These are phyloP conservation scores for Rhabditophanes sp. DNA, from an alignment of 2,888 invertebrate species.

Conservation along the genomic window DNA sequence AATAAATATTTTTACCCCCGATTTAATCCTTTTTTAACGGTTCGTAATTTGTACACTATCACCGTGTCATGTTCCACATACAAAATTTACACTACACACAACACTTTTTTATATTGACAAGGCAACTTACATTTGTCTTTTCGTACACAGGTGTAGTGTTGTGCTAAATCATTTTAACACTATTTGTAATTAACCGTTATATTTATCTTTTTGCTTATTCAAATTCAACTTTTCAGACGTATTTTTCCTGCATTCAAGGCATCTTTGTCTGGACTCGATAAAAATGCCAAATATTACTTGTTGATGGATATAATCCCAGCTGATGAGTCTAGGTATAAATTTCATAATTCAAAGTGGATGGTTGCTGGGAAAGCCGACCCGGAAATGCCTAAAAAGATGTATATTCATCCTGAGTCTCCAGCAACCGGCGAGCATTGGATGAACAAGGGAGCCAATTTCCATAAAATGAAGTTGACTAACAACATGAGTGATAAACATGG, in stretches of 20 bases:
- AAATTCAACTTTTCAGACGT: no score
- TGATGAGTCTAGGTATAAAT: slow-evolving; percentile 67
- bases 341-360: slow-evolving; percentile 52
- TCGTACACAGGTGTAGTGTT: no score
- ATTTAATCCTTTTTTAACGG: no score
- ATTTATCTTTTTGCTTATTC: no score
- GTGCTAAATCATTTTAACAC: no score
- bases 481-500: slow-evolving; percentile 99
- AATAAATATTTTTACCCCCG: no score
- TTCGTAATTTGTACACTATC: no score
- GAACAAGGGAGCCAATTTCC: slow-evolving; percentile 98
- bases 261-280: slow-evolving; percentile 89
- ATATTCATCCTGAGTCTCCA: slow-evolving; percentile 26
- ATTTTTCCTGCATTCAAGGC: slow-evolving; percentile 99
- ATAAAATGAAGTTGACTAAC: slow-evolving; percentile 95
- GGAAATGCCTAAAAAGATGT: slow-evolving; percentile 63
- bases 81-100: no score
- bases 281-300: slow-evolving; percentile 95
- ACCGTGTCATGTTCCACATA: no score
- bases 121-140: no score
- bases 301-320: slow-evolving; percentile 96
- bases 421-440: slow-evolving; percentile 97
- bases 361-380: slow-evolving; percentile 96
- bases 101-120: no score
- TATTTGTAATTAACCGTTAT: no score